Evolutionary conservation across 2,113 vertebrate genomes (phyloP).

Genomic region (Sorex fumeus): DNA sequence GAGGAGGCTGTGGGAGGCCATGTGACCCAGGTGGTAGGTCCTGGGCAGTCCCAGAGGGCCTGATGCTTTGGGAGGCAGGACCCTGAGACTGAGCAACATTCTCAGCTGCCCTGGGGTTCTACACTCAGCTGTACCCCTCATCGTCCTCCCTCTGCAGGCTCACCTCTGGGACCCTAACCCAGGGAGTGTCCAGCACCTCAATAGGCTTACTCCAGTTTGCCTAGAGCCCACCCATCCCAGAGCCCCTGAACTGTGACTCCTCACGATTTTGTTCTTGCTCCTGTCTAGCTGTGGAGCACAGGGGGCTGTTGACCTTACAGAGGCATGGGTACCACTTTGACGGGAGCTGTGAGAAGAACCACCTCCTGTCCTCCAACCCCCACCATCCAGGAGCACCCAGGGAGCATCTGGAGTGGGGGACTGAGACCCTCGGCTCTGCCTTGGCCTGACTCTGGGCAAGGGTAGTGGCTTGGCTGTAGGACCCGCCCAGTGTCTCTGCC

Average conservation of each 20-base stretch:
- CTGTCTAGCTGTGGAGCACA: background rate
- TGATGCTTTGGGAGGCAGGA: rapidly evolving
- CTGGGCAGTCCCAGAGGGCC: too few relatives aligned
- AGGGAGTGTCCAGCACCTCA: rapidly evolving
- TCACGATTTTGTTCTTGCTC: rapidly evolving
- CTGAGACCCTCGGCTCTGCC: too few relatives aligned
- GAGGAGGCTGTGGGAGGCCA: background rate
- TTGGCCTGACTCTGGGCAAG: too few relatives aligned
- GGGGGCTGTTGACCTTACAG: background rate
- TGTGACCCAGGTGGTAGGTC: background rate
- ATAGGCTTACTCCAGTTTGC: rapidly evolving
- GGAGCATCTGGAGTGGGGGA: too few relatives aligned
- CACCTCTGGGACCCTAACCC: too few relatives aligned
- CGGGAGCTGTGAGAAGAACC: background rate
- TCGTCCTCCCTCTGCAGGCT: background rate
- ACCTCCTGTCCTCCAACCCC: too few relatives aligned
- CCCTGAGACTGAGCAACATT: background rate
- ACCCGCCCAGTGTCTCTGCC: background rate
- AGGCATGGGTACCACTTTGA: rapidly evolving
- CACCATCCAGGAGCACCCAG: background rate
- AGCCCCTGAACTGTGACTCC: too few relatives aligned
- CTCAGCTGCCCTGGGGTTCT: background rate
- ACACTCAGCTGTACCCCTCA: background rate
- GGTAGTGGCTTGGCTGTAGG: rapidly evolving
- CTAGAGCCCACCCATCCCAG: rapidly evolving